phyloP scores from a whole-genome alignment of 2,888 invertebrate genomes.

The Lasioglossum figueresi region DNA sequence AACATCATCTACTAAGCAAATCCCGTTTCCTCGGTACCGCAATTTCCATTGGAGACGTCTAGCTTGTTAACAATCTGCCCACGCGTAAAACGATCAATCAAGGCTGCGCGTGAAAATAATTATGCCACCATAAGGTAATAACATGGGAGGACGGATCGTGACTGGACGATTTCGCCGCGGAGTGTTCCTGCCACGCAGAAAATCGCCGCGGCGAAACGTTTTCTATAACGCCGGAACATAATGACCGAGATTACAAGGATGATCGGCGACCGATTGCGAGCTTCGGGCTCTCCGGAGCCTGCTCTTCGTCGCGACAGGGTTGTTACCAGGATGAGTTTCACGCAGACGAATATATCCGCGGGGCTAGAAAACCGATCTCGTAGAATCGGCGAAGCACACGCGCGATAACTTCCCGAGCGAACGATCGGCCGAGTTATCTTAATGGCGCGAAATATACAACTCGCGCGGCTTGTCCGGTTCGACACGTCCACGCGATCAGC shows the following conservation, averaged over 20 bases:
- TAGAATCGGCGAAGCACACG: conserved; percentile 24
- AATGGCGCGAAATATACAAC: conserved; percentile 59
- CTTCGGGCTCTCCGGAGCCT: neutral
- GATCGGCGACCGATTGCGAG: conserved; percentile 24
- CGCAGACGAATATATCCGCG: conserved; percentile 33
- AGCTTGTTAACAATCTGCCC: neutral
- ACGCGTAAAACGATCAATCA: neutral
- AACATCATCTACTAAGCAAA: neutral
- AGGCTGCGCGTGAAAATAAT: conserved; percentile 21
- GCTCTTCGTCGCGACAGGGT: conserved; percentile 6
- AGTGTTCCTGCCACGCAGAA: conserved; percentile 12
- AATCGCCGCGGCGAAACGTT: conserved; percentile 15
- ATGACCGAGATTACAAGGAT: conserved; percentile 39
- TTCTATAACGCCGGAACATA: conserved; percentile 30
- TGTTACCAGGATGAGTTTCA: conserved; percentile 32
- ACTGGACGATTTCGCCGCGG: conserved; percentile 1
- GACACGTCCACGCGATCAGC: conserved; percentile 33
- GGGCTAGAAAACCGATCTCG: conserved; percentile 44
- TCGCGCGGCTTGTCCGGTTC: conserved; percentile 25
- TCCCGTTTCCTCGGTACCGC: neutral
- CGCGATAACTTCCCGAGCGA: conserved; percentile 56
- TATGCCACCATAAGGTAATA: conserved; percentile 29
- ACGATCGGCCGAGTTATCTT: conserved; percentile 67
- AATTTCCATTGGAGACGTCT: neutral
- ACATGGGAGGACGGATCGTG: conserved; percentile 2